Evolutionary conservation across 2,113 vertebrate genomes (phyloP).

Genomic region (pig (Sus scrofa)): T2T-Sscrofa CM000815.6:111653001-111653500

Average conservation of each 20-base stretch:
- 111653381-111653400: neutral
- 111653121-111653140: neutral
- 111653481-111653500: neutral
- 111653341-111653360: neutral
- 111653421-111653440: neutral
- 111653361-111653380: neutral
- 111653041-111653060: neutral
- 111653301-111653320: neutral
- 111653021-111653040: neutral
- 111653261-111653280: no score
- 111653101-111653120: neutral
- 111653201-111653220: no score
- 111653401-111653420: neutral
- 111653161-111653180: neutral
- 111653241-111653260: no score
- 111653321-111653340: neutral
- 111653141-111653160: neutral
- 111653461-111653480: constrained; percentile 30
- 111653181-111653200: neutral
- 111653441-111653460: neutral
- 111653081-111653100: neutral
- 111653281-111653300: no score
- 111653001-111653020: neutral
- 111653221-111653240: no score
- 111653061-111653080: neutral